phyloP scores from a whole-genome alignment of 1,140 invertebrate genomes.

The Drosophila pruinosa region DNA sequence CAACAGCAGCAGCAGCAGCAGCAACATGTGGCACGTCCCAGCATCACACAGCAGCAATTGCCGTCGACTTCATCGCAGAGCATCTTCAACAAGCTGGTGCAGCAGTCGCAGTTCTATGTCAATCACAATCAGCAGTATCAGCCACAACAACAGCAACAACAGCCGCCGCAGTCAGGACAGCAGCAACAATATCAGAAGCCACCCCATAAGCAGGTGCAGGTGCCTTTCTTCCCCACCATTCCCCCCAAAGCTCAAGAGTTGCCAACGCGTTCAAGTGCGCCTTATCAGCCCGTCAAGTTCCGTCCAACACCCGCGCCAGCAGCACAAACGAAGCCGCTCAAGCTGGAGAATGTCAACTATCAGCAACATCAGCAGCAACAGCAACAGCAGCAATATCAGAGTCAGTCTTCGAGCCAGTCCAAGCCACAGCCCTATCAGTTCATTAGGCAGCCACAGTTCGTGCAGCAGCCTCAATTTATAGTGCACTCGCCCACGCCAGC shows the following conservation, averaged over 20 bases:
- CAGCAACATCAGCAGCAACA: slow-evolving; percentile 65
- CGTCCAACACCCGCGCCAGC: slow-evolving; percentile 67
- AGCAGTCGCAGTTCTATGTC: slow-evolving; percentile 83
- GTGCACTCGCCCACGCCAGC: slow-evolving; percentile 79
- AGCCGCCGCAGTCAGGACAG: slow-evolving; percentile 39
- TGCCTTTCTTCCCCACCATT: slow-evolving; percentile 83
- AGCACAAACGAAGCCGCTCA: slow-evolving; percentile 65
- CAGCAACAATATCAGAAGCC: slow-evolving; percentile 67
- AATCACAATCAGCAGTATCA: slow-evolving; percentile 82
- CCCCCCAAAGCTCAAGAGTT: slow-evolving; percentile 81
- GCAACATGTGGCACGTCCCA: slow-evolving; percentile 40
- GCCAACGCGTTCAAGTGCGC: slow-evolving; percentile 62
- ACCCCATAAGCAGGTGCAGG: slow-evolving; percentile 70
- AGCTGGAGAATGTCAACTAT: slow-evolving; percentile 65
- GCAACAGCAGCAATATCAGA: slow-evolving; percentile 61
- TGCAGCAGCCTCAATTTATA: slow-evolving; percentile 45
- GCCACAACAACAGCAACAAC: slow-evolving; percentile 45
- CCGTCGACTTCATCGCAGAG: slow-evolving; percentile 56
- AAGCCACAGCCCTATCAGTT: slow-evolving; percentile 83
- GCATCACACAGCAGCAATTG: slow-evolving; percentile 63
- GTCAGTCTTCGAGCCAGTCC: slow-evolving; percentile 22
- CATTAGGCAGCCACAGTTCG: slow-evolving; percentile 68
- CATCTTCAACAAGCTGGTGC: slow-evolving; percentile 70
- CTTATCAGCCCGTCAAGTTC: slow-evolving; percentile 82
- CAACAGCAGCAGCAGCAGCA: slow-evolving; percentile 56